Evolutionary conservation across 2,888 invertebrate species (phyloP), one percentile per base, ranked within the genome.

Genomic region (Dynastes tityus): DNA sequence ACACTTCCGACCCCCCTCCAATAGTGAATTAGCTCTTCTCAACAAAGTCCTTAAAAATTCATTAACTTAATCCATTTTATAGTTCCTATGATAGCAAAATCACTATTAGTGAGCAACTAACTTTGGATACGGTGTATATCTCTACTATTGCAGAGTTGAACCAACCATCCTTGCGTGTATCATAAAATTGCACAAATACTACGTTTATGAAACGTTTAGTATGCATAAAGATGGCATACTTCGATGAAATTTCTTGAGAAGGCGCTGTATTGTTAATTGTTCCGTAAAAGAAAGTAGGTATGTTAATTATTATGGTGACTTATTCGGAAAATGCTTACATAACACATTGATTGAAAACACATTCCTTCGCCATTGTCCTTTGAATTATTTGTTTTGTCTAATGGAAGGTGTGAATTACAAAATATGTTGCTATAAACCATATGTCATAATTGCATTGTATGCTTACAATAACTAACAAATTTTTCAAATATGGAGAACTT

Each of bases 191-290:
- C 68, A 53, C 27, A 68, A 68, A 68, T 51, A 51, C 51, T 29
- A 51, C 22, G 55, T 71, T 71, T 55, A 37, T 71, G 58, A 32
- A 71, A 74, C 73, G 27, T 74, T 74, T 49, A 74, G 40, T 63
- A 74, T 74, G 61, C 61, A n/a, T 37, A 74, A 68, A 74, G 73
- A 74, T 74, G 73, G 61, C 73, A 74, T 74, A 74, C 73, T 49
- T 74, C 61, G 73, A 61, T 74, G 73, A 6, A 74, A 68, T 61
- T 74, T 74, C 73, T 61, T 27, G 73, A 74, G 73, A 74, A 74
- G 61, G 49, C 32, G 61, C 45, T 49, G 73, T 45, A 74, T 74
- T 74, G 73, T 74, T 74, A 74, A 74, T 74, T 74, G 73, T 74
- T 74, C 73, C 61, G 73, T 61, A 74, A 22, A 74, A 22, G 73